Evolutionary conservation across 2,888 invertebrate genomes (phyloP).

Genomic region (Hemaris fuciformis): DNA sequence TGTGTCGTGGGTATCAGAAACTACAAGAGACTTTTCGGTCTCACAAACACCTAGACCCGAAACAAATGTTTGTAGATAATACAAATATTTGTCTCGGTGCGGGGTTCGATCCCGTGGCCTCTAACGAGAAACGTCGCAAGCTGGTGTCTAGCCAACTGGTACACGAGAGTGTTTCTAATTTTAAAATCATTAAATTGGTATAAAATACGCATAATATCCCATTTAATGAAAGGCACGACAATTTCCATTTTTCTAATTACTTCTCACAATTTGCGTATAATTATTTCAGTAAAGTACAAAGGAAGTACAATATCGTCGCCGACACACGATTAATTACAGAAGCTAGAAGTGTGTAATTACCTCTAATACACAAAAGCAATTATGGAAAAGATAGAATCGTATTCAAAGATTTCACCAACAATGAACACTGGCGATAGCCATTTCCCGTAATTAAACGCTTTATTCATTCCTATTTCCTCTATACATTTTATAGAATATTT

Average conservation of each 20-base stretch:
- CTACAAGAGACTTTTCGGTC: no score
- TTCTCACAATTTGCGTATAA: neutral
- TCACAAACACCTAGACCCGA: no score
- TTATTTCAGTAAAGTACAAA: neutral
- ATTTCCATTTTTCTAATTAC: neutral
- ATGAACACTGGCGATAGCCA: neutral
- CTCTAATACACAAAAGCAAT: conserved; percentile 1
- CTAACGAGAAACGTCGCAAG: no score
- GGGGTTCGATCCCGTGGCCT: no score
- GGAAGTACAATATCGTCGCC: neutral
- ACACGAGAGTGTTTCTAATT: no score
- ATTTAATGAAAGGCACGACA: no score
- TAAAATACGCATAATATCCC: no score
- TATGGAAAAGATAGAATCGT: conserved; percentile 5
- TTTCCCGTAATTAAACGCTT: conserved; percentile 2
- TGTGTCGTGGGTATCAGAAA: no score
- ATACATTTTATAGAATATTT: conserved; percentile 1
- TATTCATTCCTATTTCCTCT: conserved; percentile 6
- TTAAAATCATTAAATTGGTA: no score
- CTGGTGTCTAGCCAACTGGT: no score
- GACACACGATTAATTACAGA: neutral
- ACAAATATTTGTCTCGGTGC: no score
- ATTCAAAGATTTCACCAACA: conserved; percentile 5
- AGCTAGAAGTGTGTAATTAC: neutral
- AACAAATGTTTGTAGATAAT: no score